Conservation (phyloP, 2,888 invertebrate species). For the Rhingia rostrata region DNA sequence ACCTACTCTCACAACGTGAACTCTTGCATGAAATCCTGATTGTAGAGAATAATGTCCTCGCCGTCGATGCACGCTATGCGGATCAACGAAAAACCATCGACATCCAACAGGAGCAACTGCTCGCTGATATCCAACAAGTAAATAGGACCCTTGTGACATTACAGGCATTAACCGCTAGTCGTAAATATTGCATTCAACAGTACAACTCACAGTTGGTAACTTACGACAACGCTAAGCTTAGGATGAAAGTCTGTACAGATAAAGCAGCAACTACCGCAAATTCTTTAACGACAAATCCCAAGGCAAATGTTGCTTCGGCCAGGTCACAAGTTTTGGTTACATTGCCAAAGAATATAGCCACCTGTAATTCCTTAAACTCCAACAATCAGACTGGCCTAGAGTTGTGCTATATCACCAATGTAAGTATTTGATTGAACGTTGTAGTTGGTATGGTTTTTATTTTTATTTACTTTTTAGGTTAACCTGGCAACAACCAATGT, state of each 20-base stretch:
- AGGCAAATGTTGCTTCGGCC: background rate
- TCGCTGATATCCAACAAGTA: conserved; percentile 15
- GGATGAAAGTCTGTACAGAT: background rate
- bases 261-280: background rate
- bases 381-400: background rate
- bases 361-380: background rate
- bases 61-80: conserved; percentile 1
- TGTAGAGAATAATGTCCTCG: conserved; percentile 1
- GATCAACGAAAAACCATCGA: conserved; percentile 17
- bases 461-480: conserved; percentile 13
- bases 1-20: conserved; percentile 30
- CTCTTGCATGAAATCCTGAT: conserved; percentile 19
- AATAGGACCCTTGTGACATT: conserved; percentile 19
- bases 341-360: background rate
- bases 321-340: background rate
- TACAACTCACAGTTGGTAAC: conserved; percentile 16
- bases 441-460: background rate
- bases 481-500: background rate
- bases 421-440: background rate
- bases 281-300: background rate
- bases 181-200: conserved; percentile 54
- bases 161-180: conserved; percentile 7
- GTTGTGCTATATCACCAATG: background rate
- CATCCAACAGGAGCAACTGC: conserved; percentile 13
- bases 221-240: background rate